Evolutionary conservation across 2,797 vertebrate species (phyloP), one percentile per base, ranked within the genome.

Genomic region (Enteromius radiatus): DNA sequence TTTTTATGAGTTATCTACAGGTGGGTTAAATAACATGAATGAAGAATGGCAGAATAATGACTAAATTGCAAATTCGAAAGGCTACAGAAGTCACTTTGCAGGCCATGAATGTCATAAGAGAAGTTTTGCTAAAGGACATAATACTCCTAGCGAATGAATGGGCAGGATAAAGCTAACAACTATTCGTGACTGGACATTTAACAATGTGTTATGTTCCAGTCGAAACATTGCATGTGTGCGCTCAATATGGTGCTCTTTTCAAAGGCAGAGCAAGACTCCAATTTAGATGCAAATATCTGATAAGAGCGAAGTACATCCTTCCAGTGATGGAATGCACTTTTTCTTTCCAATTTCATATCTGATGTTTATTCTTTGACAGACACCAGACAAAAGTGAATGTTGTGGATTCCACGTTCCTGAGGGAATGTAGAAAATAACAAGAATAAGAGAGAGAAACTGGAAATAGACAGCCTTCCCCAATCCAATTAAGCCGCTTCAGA

Each of bases 221-320:
- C 78, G 73, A 81, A 83, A 86, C 71, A 85, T 75, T 0, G 70
- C 41, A 31, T 74, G 82, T 76, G 85, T 78, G 82, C 67, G 71
- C 80, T 81, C 73, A 71, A 78, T 63, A 82, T 80, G 64, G 83
- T 67, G 68, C 83, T 89, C 70, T 80, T 86, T 86, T 87, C 84
- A 82, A 88, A 87, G 73, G 77, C 79, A 87, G 84, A 88, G 84
- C 86, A 85, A 84, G 84, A 87, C 88, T 88, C 82, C 82, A 86
- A 89, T 89, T 88, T 89, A 89, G 86, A 89, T 89, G 88, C 86
- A 89, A 89, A 89, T 89, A 85, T 78, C 76, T 78, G 86, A 89
- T 88, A 86, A 81, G 84, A 88, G 86, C 76, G 82, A 79, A 71
- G 81, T 84, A 86, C 85, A 86, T 87, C 84, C 81, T 78, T 86